Evolutionary conservation across 2,797 vertebrate species (phyloP).

Genomic region (Geotrypetes seraphini): DNA sequence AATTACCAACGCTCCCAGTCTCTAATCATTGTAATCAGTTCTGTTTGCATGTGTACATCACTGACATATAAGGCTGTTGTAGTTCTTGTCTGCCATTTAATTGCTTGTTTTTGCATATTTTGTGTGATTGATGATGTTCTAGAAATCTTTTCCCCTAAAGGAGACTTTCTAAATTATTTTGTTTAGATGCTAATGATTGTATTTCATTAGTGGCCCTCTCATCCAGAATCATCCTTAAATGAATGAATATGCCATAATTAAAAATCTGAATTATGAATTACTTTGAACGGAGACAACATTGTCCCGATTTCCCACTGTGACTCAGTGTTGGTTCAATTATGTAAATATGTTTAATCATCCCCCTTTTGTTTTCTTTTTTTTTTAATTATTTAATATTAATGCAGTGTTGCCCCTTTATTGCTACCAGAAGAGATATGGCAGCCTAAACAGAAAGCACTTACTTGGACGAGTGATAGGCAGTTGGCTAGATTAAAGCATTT

Average conservation of each 20-base stretch:
- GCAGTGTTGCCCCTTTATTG: constrained; percentile 81
- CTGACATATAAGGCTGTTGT: constrained; percentile 81
- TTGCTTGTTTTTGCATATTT: constrained; percentile 98
- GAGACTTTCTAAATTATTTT: constrained; percentile 99
- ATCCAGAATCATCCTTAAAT: constrained; percentile 98
- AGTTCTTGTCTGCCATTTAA: constrained; percentile 95
- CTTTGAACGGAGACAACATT: constrained; percentile 95
- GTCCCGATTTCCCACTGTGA: constrained; percentile 97
- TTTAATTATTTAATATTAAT: constrained; percentile 99
- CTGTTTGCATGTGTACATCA: constrained; percentile 94
- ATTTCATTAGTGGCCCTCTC: constrained; percentile 98
- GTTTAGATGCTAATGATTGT: constrained; percentile 99
- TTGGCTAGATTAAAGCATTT: constrained; percentile 72
- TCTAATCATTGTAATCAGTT: constrained; percentile 98
- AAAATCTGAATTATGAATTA: constrained; percentile 99
- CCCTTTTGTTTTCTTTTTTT: constrained; percentile 91
- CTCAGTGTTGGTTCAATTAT: constrained; percentile 99
- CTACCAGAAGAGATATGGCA: constrained; percentile 77
- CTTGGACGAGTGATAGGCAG: constrained; percentile 72
- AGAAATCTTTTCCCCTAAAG: constrained; percentile 98
- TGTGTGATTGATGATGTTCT: constrained; percentile 87
- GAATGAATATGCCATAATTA: constrained; percentile 99
- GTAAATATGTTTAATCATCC: constrained; percentile 98
- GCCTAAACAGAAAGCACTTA: constrained; percentile 83
- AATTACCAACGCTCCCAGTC: constrained; percentile 88